Evolutionary conservation across 2,113 vertebrate species (phyloP).

Genomic region (Salvelinus fontinalis): DNA sequence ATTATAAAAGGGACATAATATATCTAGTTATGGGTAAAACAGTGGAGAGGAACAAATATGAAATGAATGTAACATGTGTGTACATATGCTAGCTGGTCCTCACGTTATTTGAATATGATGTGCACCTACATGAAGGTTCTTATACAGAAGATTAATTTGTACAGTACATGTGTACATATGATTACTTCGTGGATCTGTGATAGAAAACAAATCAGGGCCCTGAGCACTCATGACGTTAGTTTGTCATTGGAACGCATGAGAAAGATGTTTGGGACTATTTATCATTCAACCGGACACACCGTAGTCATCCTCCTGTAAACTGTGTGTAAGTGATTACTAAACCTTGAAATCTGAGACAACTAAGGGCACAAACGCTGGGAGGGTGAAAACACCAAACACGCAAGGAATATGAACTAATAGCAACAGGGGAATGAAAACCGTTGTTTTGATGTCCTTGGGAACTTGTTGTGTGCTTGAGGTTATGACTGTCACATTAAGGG

Average conservation of each 20-base stretch:
- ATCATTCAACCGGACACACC: background rate
- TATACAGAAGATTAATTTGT: background rate
- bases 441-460: background rate
- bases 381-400: background rate
- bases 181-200: background rate
- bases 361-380: background rate
- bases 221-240: background rate
- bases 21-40: background rate
- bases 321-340: background rate
- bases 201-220: background rate
- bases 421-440: background rate
- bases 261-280: background rate
- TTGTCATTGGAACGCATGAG: background rate
- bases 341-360: background rate
- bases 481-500: too few species aligned
- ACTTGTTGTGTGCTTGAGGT: too few species aligned
- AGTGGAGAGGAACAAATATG: too few species aligned
- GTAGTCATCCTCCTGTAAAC: background rate
- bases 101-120: background rate
- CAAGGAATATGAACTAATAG: background rate
- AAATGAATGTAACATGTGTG: too few species aligned
- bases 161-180: background rate
- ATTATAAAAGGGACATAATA: too few species aligned
- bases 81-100: background rate
- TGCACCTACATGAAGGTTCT: background rate